These are phyloP conservation scores for Vanacampus margaritifer DNA, from an alignment of 2,113 vertebrate genomes.

Conservation along the genomic window DNA sequence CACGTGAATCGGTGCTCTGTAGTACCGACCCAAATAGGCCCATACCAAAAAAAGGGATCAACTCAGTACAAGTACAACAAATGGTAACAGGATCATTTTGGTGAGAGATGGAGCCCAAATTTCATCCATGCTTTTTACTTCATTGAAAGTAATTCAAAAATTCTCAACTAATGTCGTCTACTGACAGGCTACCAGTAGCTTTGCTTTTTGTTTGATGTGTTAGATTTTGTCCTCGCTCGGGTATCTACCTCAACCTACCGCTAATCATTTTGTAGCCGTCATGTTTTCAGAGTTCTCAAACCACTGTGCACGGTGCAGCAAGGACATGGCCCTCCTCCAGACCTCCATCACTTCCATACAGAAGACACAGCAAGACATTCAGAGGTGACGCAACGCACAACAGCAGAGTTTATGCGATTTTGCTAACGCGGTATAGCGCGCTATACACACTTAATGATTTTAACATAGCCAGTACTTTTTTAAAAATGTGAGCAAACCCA, in stretches of 20 bases:
- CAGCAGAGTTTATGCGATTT: neutral
- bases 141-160: neutral
- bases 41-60: no score
- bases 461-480: neutral
- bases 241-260: neutral
- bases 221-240: no score
- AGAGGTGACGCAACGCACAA: slow-evolving; percentile 73
- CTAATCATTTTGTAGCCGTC: neutral
- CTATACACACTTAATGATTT: neutral
- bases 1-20: no score
- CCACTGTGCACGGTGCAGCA: slow-evolving; percentile 80
- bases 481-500: neutral
- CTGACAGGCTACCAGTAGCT: no score
- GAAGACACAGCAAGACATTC: slow-evolving; percentile 89
- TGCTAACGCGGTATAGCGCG: no score
- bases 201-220: neutral
- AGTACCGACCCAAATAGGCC: no score
- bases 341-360: slow-evolving; percentile 82
- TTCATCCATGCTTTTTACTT: neutral
- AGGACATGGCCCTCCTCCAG: slow-evolving; percentile 82
- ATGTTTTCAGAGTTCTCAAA: slow-evolving; percentile 72
- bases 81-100: no score
- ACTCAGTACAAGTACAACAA: no score
- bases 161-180: neutral
- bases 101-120: neutral